Conservation (phyloP, 2,113 vertebrate genomes). For the Ovis canadensis region DNA sequence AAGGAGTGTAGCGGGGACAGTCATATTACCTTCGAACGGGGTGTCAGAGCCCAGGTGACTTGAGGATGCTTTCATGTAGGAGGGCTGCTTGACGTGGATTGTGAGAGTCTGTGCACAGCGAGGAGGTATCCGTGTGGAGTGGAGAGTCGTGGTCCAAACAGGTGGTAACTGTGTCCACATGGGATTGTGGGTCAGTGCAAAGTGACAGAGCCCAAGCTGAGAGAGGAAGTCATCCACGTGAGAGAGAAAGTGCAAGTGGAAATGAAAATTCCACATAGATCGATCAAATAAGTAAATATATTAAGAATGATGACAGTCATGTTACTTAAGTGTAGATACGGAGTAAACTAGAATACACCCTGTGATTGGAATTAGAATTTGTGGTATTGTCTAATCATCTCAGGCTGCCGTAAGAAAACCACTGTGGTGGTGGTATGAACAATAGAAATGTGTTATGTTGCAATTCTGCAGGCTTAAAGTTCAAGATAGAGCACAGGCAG, state of each 20-base stretch:
- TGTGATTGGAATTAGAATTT: background rate
- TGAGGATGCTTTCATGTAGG: background rate
- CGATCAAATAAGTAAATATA: background rate
- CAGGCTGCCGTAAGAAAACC: background rate
- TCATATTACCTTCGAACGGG: background rate
- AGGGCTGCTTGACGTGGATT: background rate
- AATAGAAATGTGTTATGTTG: background rate
- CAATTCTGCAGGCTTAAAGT: background rate
- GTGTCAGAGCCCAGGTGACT: background rate
- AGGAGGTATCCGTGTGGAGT: background rate
- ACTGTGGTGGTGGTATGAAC: background rate
- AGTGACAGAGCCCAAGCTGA: background rate
- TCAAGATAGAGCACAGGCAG: background rate
- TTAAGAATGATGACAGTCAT: background rate
- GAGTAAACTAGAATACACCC: background rate
- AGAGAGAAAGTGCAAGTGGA: background rate
- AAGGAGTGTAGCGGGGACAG: background rate
- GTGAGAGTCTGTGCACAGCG: no score
- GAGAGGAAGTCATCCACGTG: background rate
- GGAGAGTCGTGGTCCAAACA: no score
- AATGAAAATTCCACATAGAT: background rate
- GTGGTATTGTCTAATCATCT: background rate
- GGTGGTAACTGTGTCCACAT: background rate
- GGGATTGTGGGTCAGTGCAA: background rate
- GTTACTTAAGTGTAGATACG: background rate